phyloP scores from a whole-genome alignment of 2,888 invertebrate species.

The Boloria selene region DNA sequence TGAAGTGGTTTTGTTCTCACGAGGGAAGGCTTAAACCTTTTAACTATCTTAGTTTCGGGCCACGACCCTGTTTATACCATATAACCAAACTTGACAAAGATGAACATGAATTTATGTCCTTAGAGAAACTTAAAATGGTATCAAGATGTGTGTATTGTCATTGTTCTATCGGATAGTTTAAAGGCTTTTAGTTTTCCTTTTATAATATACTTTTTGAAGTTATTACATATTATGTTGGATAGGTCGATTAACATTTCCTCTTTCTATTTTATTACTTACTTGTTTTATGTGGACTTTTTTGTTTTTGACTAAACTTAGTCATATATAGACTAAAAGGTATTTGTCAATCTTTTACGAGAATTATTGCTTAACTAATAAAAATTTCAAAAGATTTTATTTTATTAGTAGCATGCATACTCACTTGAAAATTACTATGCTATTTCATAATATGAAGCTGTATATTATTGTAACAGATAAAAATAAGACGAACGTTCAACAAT shows the following conservation, averaged over 20 bases:
- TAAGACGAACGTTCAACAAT: too few relatives aligned
- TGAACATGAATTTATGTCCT: slow-evolving; percentile 49
- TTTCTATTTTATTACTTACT: background rate
- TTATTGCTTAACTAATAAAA: too few relatives aligned
- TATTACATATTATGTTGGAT: background rate
- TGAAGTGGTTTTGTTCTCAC: slow-evolving; percentile 69
- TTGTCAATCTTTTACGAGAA: too few relatives aligned
- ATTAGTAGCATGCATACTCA: too few relatives aligned
- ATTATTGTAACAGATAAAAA: too few relatives aligned
- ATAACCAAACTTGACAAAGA: slow-evolving; percentile 52
- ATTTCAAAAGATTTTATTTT: too few relatives aligned
- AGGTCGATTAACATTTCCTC: background rate
- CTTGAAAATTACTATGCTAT: too few relatives aligned
- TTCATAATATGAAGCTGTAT: too few relatives aligned
- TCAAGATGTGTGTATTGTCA: slow-evolving; percentile 22
- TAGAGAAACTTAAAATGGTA: slow-evolving; percentile 17
- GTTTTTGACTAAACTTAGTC: too few relatives aligned
- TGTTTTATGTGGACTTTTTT: too few relatives aligned
- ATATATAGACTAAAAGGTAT: too few relatives aligned
- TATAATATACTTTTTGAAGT: background rate
- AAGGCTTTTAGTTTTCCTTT: slow-evolving; percentile 11
- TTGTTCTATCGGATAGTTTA: slow-evolving; percentile 22
- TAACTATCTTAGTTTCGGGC: slow-evolving; percentile 73
- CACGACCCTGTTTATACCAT: slow-evolving; percentile 65
- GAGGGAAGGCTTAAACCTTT: slow-evolving; percentile 73